Base-by-base conservation (phyloP, 2,888 invertebrate species). In the Laothoe populi region DNA sequence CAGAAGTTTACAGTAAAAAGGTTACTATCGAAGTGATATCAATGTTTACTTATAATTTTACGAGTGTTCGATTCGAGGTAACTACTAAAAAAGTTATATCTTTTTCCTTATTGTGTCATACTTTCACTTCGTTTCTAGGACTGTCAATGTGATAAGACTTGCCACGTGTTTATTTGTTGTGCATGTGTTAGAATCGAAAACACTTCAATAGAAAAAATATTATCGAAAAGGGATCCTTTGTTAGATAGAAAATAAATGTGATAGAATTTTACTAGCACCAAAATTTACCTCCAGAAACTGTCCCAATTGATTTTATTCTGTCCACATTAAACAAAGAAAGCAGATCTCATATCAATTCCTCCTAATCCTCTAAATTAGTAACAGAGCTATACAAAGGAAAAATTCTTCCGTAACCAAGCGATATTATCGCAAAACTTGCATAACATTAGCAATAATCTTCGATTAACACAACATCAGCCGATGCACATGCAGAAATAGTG, bases 371-470 rank as follows among this genome's bases (percentile, higher is more conserved):
- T 19, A 31, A 26, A 78, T 76, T 73, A 57, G 59, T 64, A 67
- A 69, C 19, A 16, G 1, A 69, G 69, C 72, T 67, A 70, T 72
- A 69, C 57, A 57, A 48, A 69, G 16, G 16, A n/a, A 68, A 66
- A 64, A 63, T 49, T 69, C 74, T 75, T 75, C 74, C 72, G 70
- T 67, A 62, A 64, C 67, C 67, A 68, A 70, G 58, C 66, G 82
- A 83, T 84, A 67, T 40, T 69, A 83, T 86, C 83, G 72, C 73
- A 69, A 74, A 78, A 76, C 77, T 74, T 67, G 78, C 70, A 72
- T 70, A 77, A 73, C 79, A 85, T 81, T 84, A 86, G 83, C 85
- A 71, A 62, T 59, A 73, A 85, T 84, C 83, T 81, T 78, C 71
- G 68, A 67, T 64, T 70, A 67, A 72, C 70, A 72, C 66, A 71